Base-by-base conservation (phyloP, 1,140 invertebrate genomes). In the Dreissena polymorpha region DNA sequence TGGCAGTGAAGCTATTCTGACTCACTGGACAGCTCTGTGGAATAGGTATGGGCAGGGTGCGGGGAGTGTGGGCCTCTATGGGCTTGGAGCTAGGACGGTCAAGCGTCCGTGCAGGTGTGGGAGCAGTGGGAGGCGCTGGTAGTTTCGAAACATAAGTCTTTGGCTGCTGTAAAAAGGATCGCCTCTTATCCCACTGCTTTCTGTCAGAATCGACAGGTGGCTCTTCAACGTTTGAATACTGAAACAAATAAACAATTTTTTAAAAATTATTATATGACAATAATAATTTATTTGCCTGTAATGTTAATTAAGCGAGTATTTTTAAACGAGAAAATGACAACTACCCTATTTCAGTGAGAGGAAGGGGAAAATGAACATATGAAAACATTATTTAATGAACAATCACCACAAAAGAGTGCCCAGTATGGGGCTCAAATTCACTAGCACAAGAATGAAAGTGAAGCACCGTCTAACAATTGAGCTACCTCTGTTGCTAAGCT, bases 111-210 rank as follows among this genome's bases (percentile, higher is more conserved):
- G 57, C 6, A 23, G 21, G 16, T 3, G 57, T n/a, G 21, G 3
- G 12, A 0, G 51, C 39, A 29, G 67, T 0, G 5, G 49, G 51
- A 29, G 49, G 16, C 29, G 74, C 29, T 29, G 78, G 65, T 6
- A 63, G 50, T 57, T 55, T 29, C 29, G 76, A 80, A 51, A 65
- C 73, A 39, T 71, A 68, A 16, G 80, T 73, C 25, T 78, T 82
- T n/a, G 65, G 82, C 67, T 85, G 83, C 16, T 86, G 89, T 10
- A 90, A 79, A 69, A 90, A 88, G 13, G 89, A 90, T 13, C 85
- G 39, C 55, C 87, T 75, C 70, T 87, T 86, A 55, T 87, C 81
- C 3, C 53, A 63, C 39, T 27, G 23, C 0, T 69, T 57, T 50
- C 70, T 65, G 16, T 72, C 78, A 25, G 23, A 23, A 13, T n/a